phyloP scores from a whole-genome alignment of 2,113 vertebrate species.

The Takifugu flavidus region DNA sequence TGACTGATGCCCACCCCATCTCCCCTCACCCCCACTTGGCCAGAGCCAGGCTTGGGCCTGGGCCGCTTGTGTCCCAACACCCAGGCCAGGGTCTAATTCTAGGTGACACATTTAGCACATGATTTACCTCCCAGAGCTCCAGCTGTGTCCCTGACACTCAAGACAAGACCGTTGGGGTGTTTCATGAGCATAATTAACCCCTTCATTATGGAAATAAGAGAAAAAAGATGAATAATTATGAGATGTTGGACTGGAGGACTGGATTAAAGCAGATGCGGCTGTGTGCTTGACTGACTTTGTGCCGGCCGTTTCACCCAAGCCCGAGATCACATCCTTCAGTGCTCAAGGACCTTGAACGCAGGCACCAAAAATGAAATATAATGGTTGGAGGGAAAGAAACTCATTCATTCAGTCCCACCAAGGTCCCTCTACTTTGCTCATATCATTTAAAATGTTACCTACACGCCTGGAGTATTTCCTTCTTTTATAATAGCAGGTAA shows the following conservation, averaged over 20 bases:
- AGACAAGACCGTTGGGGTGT: constrained; percentile 71
- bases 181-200: constrained; percentile 73
- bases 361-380: constrained; percentile 22
- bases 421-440: not conserved
- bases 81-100: constrained; percentile 62
- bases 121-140: constrained; percentile 79
- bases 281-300: constrained; percentile 55
- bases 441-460: constrained; percentile 12
- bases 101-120: constrained; percentile 80
- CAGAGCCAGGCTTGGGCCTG: constrained; percentile 54
- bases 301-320: constrained; percentile 34
- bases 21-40: constrained; percentile 38
- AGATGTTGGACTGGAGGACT: constrained; percentile 27
- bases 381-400: constrained; percentile 31
- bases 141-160: constrained; percentile 78
- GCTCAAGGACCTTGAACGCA: constrained; percentile 36
- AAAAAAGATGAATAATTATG: constrained; percentile 58
- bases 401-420: constrained; percentile 10
- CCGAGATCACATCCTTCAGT: constrained; percentile 54
- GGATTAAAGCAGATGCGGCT: constrained; percentile 65
- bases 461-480: constrained; percentile 3
- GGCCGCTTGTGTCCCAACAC: constrained; percentile 43
- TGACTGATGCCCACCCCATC: constrained; percentile 37
- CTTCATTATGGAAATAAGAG: constrained; percentile 67
- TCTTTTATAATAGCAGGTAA: not conserved